These are phyloP conservation scores for Tetrao urogallus DNA, from an alignment of 2,113 vertebrate species.

Conservation along the genomic window DNA sequence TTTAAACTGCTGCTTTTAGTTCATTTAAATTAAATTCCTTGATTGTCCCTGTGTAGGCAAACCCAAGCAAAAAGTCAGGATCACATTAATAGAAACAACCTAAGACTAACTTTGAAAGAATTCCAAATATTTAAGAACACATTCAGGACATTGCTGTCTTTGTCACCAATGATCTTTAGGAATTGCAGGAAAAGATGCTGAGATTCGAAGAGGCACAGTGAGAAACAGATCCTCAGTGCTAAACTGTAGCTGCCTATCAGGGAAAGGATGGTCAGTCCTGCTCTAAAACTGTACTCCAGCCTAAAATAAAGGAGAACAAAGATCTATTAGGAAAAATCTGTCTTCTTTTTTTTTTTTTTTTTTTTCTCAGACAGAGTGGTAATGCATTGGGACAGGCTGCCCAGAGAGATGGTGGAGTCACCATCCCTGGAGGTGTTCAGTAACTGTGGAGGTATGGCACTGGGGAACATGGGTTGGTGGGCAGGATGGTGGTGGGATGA, in stretches of 20 bases:
- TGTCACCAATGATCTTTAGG: neutral
- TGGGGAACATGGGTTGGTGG: too few relatives aligned
- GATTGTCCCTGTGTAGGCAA: neutral
- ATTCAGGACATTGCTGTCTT: neutral
- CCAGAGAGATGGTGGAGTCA: too few relatives aligned
- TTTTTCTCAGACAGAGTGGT: too few relatives aligned
- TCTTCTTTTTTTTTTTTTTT: too few relatives aligned
- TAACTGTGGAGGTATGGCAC: too few relatives aligned
- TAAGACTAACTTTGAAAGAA: neutral
- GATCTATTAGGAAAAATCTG: neutral
- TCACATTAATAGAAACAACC: neutral
- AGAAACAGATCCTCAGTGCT: neutral
- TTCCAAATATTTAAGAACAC: neutral
- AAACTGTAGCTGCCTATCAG: neutral
- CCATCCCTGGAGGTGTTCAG: too few relatives aligned
- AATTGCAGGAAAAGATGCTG: neutral
- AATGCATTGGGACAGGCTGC: too few relatives aligned
- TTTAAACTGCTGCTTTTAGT: constrained; percentile 52
- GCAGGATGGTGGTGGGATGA: too few relatives aligned
- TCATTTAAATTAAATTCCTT: constrained; percentile 52
- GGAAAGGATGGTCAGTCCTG: neutral
- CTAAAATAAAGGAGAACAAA: neutral
- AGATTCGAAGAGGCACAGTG: neutral
- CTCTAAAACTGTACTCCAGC: neutral
- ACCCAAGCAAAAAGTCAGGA: neutral